phyloP scores from a whole-genome alignment of 2,113 vertebrate genomes.

The Paraplagusia blochii region DNA sequence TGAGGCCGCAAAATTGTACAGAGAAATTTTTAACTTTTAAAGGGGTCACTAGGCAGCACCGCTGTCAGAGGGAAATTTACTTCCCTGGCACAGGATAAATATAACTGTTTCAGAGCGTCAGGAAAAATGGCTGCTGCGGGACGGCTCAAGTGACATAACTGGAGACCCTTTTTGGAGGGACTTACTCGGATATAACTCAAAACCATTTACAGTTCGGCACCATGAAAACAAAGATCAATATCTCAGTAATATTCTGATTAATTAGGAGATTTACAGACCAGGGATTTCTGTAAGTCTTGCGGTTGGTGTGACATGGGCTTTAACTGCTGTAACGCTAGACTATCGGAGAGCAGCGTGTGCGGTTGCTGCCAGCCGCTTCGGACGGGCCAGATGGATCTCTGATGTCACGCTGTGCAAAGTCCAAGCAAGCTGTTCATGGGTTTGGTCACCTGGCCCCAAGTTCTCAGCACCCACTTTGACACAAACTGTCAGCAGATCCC shows the following conservation, averaged over 20 bases:
- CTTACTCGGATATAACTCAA: not conserved
- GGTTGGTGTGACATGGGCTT: constrained; percentile 14
- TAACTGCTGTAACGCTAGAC: constrained; percentile 16
- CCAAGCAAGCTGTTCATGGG: constrained; percentile 21
- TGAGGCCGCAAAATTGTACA: not conserved
- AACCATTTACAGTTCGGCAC: not conserved
- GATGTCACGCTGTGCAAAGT: constrained; percentile 47
- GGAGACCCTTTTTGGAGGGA: constrained; percentile 27
- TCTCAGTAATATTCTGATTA: not conserved
- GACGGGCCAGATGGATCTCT: constrained; percentile 35
- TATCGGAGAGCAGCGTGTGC: constrained; percentile 22
- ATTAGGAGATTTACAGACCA: not conserved
- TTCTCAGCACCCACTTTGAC: constrained; percentile 62
- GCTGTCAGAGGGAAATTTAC: constrained; percentile 27
- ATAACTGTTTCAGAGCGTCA: constrained; percentile 54
- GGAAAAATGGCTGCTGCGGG: constrained; percentile 43
- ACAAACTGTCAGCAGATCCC: constrained; percentile 56
- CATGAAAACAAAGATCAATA: not conserved
- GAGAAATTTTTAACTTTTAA: not conserved
- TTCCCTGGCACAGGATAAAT: constrained; percentile 49
- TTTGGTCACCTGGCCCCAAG: constrained; percentile 29
- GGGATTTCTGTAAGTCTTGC: constrained; percentile 9
- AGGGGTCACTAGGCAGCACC: constrained; percentile 17
- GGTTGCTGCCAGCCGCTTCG: constrained; percentile 1
- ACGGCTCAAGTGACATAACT: constrained; percentile 54